Conservation (phyloP, 1,140 invertebrate species). For the Patella vulgata region DNA sequence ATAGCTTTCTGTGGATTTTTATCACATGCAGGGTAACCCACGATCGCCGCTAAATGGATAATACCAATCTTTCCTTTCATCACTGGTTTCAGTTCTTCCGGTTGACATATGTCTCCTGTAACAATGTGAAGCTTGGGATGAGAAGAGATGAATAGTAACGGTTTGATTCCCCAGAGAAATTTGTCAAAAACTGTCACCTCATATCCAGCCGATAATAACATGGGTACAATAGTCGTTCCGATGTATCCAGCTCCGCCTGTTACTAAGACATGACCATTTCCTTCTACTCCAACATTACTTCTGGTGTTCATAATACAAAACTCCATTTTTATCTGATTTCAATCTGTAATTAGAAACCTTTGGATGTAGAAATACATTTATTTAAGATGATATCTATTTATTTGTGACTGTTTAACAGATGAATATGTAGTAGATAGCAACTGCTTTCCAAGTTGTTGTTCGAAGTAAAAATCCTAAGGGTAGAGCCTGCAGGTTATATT, state of each 20-base stretch:
- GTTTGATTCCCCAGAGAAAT: conserved; percentile 50
- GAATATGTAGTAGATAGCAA: too few species aligned
- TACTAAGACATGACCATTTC: conserved; percentile 44
- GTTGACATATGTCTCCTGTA: conserved; percentile 46
- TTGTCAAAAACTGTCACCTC: conserved; percentile 54
- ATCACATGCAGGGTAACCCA: conserved; percentile 58
- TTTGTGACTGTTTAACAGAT: too few species aligned
- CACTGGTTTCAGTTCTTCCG: conserved; percentile 31
- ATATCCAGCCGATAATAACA: conserved; percentile 49
- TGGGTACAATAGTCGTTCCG: conserved; percentile 51
- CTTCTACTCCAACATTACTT: too few species aligned
- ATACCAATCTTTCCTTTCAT: conserved; percentile 45
- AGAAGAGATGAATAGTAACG: conserved; percentile 38
- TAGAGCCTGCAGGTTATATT: too few species aligned
- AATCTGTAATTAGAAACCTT: too few species aligned
- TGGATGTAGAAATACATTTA: too few species aligned
- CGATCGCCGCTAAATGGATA: conserved; percentile 56
- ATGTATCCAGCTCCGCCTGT: conserved; percentile 58
- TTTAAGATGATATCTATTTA: too few species aligned
- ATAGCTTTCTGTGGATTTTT: conserved; percentile 47
- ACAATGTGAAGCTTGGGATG: conserved; percentile 45
- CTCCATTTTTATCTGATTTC: too few species aligned
- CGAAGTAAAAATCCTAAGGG: too few species aligned
- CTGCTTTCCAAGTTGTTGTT: too few species aligned
- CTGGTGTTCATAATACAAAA: too few species aligned